Conservation (phyloP, 2,888 invertebrate genomes). For the Troides oblongomaculatus region DNA sequence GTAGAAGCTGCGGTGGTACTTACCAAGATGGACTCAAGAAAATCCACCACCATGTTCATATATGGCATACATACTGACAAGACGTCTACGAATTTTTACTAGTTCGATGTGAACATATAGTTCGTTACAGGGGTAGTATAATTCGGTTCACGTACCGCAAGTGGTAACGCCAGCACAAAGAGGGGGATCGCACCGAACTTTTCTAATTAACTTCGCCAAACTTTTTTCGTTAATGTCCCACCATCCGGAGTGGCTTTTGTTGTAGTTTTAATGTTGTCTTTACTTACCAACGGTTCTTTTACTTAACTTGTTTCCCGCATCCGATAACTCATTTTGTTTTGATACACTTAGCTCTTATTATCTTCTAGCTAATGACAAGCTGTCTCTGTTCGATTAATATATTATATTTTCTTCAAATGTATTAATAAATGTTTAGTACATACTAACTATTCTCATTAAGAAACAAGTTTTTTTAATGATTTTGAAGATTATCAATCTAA, state of each 20-base stretch:
- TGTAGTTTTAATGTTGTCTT: conserved; percentile 52
- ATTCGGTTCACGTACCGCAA: conserved; percentile 28
- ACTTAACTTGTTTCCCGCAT: conserved; percentile 23
- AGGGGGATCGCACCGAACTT: conserved; percentile 49
- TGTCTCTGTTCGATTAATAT: too few relatives aligned
- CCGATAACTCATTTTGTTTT: conserved; percentile 28
- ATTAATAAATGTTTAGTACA: too few relatives aligned
- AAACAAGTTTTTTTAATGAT: too few relatives aligned
- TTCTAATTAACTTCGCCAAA: conserved; percentile 66
- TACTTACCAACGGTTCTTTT: conserved; percentile 22
- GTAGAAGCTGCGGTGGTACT: too few relatives aligned
- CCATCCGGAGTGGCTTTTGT: conserved; percentile 55
- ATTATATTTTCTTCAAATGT: too few relatives aligned
- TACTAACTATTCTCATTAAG: too few relatives aligned
- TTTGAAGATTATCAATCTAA: too few relatives aligned
- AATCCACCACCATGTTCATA: too few relatives aligned
- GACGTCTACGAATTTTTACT: too few relatives aligned
- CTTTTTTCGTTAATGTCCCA: conserved; percentile 64
- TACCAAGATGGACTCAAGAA: too few relatives aligned
- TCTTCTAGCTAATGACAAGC: neutral
- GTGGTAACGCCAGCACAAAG: conserved; percentile 21
- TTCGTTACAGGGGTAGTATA: conserved; percentile 19
- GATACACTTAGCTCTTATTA: conserved; percentile 21
- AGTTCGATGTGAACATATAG: neutral
- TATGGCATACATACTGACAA: too few relatives aligned